Conservation (phyloP, 1,140 invertebrate species). For the Pachyrhynchus sulphureomaculatus region DNA sequence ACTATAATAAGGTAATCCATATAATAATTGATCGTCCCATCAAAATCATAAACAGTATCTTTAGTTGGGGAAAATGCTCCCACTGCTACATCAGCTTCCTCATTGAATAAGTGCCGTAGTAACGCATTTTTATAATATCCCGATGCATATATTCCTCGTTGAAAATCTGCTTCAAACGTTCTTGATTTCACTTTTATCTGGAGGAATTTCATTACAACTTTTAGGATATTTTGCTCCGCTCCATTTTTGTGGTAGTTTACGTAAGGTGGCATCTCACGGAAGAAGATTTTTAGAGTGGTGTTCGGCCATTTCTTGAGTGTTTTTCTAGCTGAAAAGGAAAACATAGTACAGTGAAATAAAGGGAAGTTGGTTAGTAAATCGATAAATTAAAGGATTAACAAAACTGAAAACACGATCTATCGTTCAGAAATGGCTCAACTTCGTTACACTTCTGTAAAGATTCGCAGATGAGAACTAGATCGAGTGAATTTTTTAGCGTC, state of each 20-base stretch:
- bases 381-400: too few species aligned
- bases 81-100: background rate
- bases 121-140: background rate
- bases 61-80: background rate
- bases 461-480: too few species aligned
- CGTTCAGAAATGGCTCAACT: too few species aligned
- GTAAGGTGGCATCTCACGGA: background rate
- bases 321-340: too few species aligned
- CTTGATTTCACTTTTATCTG: background rate
- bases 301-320: background rate
- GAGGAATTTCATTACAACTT: background rate
- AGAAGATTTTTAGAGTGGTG: background rate
- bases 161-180: background rate
- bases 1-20: background rate
- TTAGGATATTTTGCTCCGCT: background rate
- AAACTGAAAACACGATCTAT: too few species aligned
- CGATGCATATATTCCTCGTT: background rate
- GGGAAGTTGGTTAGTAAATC: too few species aligned
- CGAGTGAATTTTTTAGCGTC: too few species aligned
- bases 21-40: background rate
- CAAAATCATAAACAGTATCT: background rate
- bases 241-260: background rate
- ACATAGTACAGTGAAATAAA: too few species aligned
- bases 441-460: too few species aligned
- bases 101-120: background rate